Conservation (phyloP, 2,797 vertebrate species). For the Thaleichthys pacificus region DNA sequence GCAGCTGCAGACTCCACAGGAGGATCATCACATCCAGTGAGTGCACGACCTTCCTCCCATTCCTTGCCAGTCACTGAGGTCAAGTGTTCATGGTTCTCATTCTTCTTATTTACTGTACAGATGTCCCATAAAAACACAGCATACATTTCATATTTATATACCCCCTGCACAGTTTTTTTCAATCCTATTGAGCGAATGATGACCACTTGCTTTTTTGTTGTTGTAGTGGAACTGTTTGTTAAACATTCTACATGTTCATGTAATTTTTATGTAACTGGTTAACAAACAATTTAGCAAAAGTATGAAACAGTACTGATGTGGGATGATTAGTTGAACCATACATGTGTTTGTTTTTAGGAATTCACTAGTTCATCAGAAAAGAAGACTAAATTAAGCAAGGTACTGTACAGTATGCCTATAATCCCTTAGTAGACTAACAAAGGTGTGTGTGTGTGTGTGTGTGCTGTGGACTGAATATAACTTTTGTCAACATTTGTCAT, state of each 20-base stretch:
- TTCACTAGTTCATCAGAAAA: slow-evolving; percentile 39
- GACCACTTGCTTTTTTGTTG: neutral
- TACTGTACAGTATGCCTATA: slow-evolving; percentile 30
- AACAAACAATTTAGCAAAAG: neutral
- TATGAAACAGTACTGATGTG: neutral
- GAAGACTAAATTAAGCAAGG: slow-evolving; percentile 64
- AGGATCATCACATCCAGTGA: slow-evolving; percentile 72
- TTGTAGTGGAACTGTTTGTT: too few species aligned
- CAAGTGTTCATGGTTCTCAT: slow-evolving; percentile 42
- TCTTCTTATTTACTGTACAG: slow-evolving; percentile 8
- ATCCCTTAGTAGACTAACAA: neutral
- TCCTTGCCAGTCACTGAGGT: slow-evolving; percentile 48
- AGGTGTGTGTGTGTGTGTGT: slow-evolving; percentile 35
- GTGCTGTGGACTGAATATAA: slow-evolving; percentile 19
- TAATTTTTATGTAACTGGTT: neutral
- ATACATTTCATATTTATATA: neutral
- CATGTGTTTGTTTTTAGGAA: slow-evolving; percentile 59
- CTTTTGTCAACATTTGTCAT: neutral
- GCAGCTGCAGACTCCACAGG: slow-evolving; percentile 63
- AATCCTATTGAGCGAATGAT: neutral
- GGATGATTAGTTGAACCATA: neutral
- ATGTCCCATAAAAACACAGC: slow-evolving; percentile 11
- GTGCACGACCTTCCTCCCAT: slow-evolving; percentile 63
- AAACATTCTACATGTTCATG: too few species aligned
- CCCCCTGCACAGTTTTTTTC: neutral